These are phyloP conservation scores for Anas platyrhynchos DNA, from an alignment of 2,113 vertebrate genomes.

Conservation along the genomic window DNA sequence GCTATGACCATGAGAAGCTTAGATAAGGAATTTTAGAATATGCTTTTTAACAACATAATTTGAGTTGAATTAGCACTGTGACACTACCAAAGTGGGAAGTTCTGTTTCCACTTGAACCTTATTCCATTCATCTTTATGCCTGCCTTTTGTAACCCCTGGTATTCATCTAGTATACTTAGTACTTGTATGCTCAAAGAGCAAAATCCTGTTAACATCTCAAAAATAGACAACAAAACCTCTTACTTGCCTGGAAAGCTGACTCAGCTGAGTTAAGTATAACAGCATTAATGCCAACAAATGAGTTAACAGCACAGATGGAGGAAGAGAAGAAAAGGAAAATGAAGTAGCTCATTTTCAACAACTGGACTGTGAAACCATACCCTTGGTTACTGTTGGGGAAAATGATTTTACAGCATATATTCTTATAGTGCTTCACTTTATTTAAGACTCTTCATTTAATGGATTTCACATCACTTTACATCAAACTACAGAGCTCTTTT, in stretches of 20 bases:
- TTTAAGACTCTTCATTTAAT: background rate
- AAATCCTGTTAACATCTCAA: background rate
- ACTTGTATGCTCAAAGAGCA: background rate
- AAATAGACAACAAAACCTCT: background rate
- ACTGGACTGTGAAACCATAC: background rate
- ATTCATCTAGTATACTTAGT: background rate
- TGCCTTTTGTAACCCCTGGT: background rate
- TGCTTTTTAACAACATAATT: background rate
- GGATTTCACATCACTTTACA: accelerated
- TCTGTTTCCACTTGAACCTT: background rate
- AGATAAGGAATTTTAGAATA: background rate
- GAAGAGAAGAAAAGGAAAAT: background rate
- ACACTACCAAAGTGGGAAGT: background rate
- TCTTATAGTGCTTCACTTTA: background rate
- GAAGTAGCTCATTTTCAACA: background rate
- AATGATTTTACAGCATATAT: background rate
- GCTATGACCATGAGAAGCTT: background rate
- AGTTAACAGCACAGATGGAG: background rate
- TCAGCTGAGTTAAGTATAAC: background rate
- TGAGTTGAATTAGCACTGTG: background rate
- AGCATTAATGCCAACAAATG: background rate
- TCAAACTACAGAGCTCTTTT: background rate
- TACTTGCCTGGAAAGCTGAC: background rate
- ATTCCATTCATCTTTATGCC: background rate
- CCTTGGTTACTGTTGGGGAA: background rate